Evolutionary conservation across 2,888 invertebrate species (phyloP), one percentile per base, ranked within the genome.

Genomic region (Lasioglossum pauxillum): DNA sequence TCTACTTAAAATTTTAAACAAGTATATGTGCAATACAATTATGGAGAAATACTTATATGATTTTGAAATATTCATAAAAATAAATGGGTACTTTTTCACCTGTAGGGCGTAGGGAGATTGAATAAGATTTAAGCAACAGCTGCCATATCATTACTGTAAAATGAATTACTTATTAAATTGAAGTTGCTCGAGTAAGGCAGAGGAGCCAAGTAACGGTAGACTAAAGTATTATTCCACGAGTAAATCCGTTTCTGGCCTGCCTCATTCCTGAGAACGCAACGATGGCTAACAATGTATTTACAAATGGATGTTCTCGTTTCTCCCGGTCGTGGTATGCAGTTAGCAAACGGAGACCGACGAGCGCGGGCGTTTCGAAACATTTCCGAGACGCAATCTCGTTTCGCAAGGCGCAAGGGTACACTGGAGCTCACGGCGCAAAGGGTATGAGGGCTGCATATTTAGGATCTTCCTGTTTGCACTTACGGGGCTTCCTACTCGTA

Each of bases 391-490:
- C 85, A 87, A 80, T 78, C 78, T 81, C 85, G 77, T 75, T 85
- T 77, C 75, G 69, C 83, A 83, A 75, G 78, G 85, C 85, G 85
- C 81, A 74, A 82, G 83, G 75, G 77, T 80, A 82, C 76, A 64
- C 67, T 46, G 79, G 16, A 38, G 16, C 38, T 77, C 44, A 35
- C 57, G 19, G 64, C 27, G 76, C 74, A 75, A 80, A 72, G 71
- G 80, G 80, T 80, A 89, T 57, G 88, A 85, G 80, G 57, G 73
- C 44, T 85, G 85, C 81, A 81, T 89, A 82, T 86, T 90, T 88
- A 88, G 80, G 80, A 84, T 82, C 83, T 77, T 86, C 88, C 82
- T 90, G 90, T 86, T 89, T 88, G 82, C 80, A 44, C 88, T 82
- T 78, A 73, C 80, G 67, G 69, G 46, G 72, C 53, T 88, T 83